Evolutionary conservation across 1,140 invertebrate genomes (phyloP).

Genomic region (Phenacoccus solenopsis): DNA sequence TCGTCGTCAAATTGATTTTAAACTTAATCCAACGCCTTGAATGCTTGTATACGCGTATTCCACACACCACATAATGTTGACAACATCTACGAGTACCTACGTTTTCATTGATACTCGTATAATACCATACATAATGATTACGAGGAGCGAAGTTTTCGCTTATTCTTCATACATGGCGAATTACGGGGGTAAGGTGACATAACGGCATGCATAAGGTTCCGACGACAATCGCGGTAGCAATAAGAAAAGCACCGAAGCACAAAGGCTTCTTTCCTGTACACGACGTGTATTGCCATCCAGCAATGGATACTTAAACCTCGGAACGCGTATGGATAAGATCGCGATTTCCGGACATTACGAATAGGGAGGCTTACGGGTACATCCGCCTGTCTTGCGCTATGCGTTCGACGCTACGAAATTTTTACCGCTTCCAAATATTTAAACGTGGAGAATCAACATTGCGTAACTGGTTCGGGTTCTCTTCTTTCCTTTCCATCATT

Average conservation of each 20-base stretch:
- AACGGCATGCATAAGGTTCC: too few relatives aligned
- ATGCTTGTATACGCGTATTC: too few relatives aligned
- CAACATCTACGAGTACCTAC: too few relatives aligned
- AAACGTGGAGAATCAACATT: background rate
- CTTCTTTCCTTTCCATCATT: background rate
- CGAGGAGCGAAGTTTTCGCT: too few relatives aligned
- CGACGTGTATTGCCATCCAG: background rate
- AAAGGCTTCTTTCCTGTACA: conserved; percentile 1
- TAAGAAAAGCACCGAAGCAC: background rate
- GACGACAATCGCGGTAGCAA: too few relatives aligned
- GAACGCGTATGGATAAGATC: background rate
- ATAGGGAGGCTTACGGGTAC: background rate
- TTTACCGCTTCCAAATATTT: background rate
- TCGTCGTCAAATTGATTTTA: too few relatives aligned
- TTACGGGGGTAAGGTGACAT: too few relatives aligned
- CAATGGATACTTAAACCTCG: conserved; percentile 1
- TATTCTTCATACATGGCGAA: too few relatives aligned
- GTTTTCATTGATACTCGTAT: too few relatives aligned
- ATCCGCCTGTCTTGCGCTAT: background rate
- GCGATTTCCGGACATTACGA: background rate
- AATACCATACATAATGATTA: too few relatives aligned
- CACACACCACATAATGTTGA: too few relatives aligned
- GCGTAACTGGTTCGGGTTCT: background rate
- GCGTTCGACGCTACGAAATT: background rate
- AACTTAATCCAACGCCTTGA: too few relatives aligned